Conservation (phyloP, 2,888 invertebrate species). For the Eupeodes luniger region DNA sequence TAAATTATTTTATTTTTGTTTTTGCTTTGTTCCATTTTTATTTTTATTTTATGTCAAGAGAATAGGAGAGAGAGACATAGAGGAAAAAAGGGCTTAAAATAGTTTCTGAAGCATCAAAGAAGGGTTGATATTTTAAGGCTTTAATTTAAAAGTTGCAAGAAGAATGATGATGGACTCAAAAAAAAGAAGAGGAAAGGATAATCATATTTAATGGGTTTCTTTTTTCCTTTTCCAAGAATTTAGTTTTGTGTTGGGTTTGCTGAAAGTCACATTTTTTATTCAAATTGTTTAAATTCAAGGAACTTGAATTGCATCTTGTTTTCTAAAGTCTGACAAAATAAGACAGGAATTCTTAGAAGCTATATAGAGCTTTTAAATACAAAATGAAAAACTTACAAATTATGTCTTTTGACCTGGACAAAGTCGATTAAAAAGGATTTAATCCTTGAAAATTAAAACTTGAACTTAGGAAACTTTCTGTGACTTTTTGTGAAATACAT, state of each 20-base stretch:
- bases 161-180: neutral
- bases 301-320: too few relatives aligned
- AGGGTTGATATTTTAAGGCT: neutral
- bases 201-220: slow-evolving; percentile 19
- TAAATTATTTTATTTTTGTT: slow-evolving; percentile 32
- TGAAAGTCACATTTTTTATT: neutral
- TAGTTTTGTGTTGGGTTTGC: neutral
- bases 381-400: too few relatives aligned
- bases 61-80: neutral
- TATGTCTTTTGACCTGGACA: too few relatives aligned
- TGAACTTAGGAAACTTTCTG: too few relatives aligned
- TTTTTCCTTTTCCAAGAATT: neutral
- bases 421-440: too few relatives aligned
- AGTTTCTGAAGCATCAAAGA: neutral
- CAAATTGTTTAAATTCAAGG: too few relatives aligned
- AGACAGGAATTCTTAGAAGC: too few relatives aligned
- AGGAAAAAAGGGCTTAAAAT: neutral
- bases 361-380: too few relatives aligned
- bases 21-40: neutral
- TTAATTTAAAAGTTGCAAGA: slow-evolving; percentile 9
- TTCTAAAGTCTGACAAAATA: too few relatives aligned
- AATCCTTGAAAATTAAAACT: too few relatives aligned
- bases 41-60: neutral
- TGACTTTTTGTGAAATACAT: too few relatives aligned
- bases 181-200: neutral